phyloP scores from a whole-genome alignment of 2,797 vertebrate species.

The Poeciliopsis gracilis region DNA sequence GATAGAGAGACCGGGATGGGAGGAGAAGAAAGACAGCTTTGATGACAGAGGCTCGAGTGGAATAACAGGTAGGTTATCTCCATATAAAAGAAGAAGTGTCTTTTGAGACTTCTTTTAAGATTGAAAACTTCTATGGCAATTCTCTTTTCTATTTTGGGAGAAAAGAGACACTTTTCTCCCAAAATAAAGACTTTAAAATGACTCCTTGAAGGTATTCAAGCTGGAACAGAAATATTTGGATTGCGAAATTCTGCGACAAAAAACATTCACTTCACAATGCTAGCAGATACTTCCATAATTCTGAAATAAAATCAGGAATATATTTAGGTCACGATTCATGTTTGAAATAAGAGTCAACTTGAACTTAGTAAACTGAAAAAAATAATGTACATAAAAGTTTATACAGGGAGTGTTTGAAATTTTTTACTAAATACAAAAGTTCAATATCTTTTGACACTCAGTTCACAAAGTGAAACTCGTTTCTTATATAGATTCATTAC shows the following conservation, averaged over 20 bases:
- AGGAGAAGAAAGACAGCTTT: conserved; percentile 34
- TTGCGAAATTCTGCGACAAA: background rate
- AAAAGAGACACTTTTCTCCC: background rate
- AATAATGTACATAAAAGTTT: background rate
- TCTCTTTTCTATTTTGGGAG: too few relatives aligned
- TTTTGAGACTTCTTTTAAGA: background rate
- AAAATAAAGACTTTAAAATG: background rate
- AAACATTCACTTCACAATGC: background rate
- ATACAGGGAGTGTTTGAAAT: background rate
- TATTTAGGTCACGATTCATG: background rate
- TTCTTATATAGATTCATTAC: background rate
- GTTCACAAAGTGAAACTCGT: background rate
- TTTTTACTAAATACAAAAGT: background rate
- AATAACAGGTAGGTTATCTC: conserved; percentile 48
- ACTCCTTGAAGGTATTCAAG: background rate
- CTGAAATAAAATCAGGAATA: background rate
- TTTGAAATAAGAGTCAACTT: background rate
- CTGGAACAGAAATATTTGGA: background rate
- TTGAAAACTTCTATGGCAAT: conserved; percentile 5
- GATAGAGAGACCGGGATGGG: conserved; percentile 28
- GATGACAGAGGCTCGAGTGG: conserved; percentile 48
- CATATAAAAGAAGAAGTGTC: conserved; percentile 16
- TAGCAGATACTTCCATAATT: background rate
- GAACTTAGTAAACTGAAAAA: background rate
- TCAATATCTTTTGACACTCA: background rate